phyloP scores from a whole-genome alignment of 2,113 vertebrate species.

The Mus pahari region DNA sequence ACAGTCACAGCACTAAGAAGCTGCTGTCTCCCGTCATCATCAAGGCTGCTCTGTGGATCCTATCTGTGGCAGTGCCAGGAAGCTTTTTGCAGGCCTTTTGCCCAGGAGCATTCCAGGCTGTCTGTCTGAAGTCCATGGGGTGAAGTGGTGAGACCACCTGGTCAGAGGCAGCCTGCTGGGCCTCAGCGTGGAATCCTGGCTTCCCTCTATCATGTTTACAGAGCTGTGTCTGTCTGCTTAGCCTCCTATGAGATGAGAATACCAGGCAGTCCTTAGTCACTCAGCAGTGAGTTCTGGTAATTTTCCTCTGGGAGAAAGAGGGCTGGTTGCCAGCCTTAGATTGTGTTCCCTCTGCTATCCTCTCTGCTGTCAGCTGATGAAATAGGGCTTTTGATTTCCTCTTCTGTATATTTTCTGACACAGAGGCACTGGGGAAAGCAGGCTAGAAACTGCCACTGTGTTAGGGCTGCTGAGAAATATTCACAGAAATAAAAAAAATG shows the following conservation, averaged over 20 bases:
- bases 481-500: conserved; percentile 30
- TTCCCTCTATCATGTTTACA: conserved; percentile 42
- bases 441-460: conserved; percentile 52
- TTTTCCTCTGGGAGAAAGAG: conserved; percentile 78
- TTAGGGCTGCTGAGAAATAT: conserved; percentile 59
- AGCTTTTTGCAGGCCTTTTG: neutral
- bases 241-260: neutral
- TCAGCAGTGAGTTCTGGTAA: conserved; percentile 72
- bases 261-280: neutral
- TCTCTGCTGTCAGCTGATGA: conserved; percentile 49
- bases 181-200: neutral
- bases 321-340: conserved; percentile 46
- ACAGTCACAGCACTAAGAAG: fast-evolving
- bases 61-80: neutral
- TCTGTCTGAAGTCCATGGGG: neutral
- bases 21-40: fast-evolving
- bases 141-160: neutral
- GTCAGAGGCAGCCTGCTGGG: neutral
- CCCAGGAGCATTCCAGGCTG: fast-evolving
- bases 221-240: neutral
- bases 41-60: neutral
- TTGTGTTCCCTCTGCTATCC: neutral
- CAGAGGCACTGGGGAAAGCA: conserved; percentile 43
- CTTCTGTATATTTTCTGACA: conserved; percentile 6
- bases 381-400: conserved; percentile 67